These are phyloP conservation scores for Typhlomys cinereus DNA, from an alignment of 2,113 vertebrate genomes.

Conservation along the genomic window DNA sequence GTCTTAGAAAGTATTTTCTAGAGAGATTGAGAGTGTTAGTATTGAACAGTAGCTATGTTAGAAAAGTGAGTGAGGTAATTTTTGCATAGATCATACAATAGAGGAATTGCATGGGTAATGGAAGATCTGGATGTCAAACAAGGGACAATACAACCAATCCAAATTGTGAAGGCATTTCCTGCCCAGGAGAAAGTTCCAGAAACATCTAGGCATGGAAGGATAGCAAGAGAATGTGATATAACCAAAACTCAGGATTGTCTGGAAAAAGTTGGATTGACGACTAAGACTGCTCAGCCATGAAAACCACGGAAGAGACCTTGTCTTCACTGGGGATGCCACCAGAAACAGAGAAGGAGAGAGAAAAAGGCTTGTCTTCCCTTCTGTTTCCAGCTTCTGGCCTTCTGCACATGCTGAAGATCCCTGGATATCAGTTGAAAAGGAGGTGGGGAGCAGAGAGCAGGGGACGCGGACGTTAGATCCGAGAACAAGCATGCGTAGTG, in stretches of 20 bases:
- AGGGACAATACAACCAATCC: background rate
- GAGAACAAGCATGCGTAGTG: background rate
- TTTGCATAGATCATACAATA: background rate
- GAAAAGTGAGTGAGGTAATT: background rate
- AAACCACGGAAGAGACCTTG: background rate
- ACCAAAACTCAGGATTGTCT: background rate
- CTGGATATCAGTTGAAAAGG: background rate
- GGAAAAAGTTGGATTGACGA: background rate
- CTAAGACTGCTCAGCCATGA: background rate
- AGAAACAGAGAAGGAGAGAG: background rate
- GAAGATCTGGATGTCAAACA: background rate
- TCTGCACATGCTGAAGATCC: background rate
- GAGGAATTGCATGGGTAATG: background rate
- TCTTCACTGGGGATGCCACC: too few species aligned
- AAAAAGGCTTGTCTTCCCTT: background rate
- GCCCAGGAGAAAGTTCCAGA: background rate
- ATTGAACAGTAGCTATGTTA: background rate
- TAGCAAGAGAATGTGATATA: rapidly evolving
- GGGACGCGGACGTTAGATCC: too few species aligned
- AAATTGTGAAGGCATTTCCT: background rate
- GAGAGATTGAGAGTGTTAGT: background rate
- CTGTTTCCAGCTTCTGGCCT: background rate
- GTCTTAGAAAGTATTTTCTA: background rate
- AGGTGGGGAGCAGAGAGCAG: background rate
- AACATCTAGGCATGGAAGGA: background rate